Conservation (phyloP, 2,797 vertebrate species). For the Arrhamphus sclerolepis region DNA sequence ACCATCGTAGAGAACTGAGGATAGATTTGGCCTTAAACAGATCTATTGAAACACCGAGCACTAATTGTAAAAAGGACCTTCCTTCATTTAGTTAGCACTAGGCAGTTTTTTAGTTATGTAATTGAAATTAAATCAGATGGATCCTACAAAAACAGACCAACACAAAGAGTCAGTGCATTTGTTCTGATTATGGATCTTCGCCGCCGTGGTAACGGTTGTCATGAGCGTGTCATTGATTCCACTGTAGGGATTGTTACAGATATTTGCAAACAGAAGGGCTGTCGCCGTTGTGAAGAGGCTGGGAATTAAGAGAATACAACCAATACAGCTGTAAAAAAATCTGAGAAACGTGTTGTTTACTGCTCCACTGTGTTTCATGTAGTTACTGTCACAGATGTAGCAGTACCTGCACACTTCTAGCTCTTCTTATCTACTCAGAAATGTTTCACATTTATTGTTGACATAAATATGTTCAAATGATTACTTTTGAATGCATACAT, state of each 20-base stretch:
- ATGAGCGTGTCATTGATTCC: conserved; percentile 29
- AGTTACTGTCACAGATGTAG: background rate
- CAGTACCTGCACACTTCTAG: background rate
- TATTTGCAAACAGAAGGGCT: conserved; percentile 23
- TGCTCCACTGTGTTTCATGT: conserved; percentile 12
- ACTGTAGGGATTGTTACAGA: conserved; percentile 1
- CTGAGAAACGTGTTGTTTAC: conserved; percentile 1
- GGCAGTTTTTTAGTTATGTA: background rate
- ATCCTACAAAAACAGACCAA: background rate
- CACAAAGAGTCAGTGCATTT: conserved; percentile 3
- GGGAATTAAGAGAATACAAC: conserved; percentile 7
- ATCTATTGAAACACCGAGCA: too few species aligned
- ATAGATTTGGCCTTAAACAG: too few species aligned
- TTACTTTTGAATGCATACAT: too few species aligned
- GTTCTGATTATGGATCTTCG: conserved; percentile 3
- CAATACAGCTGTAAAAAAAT: conserved; percentile 3
- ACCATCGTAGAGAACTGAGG: too few species aligned
- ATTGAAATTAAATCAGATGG: conserved; percentile 4
- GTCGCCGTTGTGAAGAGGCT: conserved; percentile 24
- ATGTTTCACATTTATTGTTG: too few species aligned
- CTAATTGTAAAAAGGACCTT: conserved; percentile 1
- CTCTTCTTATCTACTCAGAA: background rate
- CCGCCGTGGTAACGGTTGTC: conserved; percentile 11
- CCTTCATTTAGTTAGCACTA: background rate
- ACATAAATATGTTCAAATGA: too few species aligned